These are phyloP conservation scores for Zaprionus inermis DNA, from an alignment of 1,140 invertebrate species.

Conservation along the genomic window DNA sequence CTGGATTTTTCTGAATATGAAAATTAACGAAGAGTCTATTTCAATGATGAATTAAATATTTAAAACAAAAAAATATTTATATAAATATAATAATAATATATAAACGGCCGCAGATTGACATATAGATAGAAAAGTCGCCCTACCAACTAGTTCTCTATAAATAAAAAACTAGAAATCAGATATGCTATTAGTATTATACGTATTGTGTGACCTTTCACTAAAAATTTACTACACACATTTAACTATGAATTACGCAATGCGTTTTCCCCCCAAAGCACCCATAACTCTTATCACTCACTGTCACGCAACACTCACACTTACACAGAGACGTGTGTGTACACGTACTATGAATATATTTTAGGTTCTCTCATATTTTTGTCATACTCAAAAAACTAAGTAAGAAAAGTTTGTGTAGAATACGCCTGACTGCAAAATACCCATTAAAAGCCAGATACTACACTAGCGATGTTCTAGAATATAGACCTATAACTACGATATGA, in stretches of 20 bases:
- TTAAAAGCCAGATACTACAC: neutral
- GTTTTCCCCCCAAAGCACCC: slow-evolving; percentile 56
- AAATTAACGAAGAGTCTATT: neutral
- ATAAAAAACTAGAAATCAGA: too few species aligned
- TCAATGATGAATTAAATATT: neutral
- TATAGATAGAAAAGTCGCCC: too few species aligned
- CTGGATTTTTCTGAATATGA: neutral
- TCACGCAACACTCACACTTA: slow-evolving; percentile 44
- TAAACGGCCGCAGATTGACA: too few species aligned
- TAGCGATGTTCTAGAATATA: too few species aligned
- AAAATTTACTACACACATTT: neutral
- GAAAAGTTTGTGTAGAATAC: neutral
- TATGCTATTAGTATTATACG: too few species aligned
- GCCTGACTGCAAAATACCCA: neutral
- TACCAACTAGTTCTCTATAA: too few species aligned
- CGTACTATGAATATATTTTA: slow-evolving; percentile 47
- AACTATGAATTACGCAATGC: slow-evolving; percentile 48
- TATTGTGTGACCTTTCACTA: too few species aligned
- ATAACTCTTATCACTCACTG: slow-evolving; percentile 80
- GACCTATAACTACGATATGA: too few species aligned
- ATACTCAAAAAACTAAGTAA: slow-evolving; percentile 34
- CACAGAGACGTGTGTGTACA: slow-evolving; percentile 4
- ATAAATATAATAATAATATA: too few species aligned
- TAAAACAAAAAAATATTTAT: too few species aligned
- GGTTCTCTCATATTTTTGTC: slow-evolving; percentile 24